Percentiles rank a stretch among this genome's conserved stretches.
phyloP scores from a whole-genome alignment of 2,113 vertebrate species.

The Centropus unirufus region DNA sequence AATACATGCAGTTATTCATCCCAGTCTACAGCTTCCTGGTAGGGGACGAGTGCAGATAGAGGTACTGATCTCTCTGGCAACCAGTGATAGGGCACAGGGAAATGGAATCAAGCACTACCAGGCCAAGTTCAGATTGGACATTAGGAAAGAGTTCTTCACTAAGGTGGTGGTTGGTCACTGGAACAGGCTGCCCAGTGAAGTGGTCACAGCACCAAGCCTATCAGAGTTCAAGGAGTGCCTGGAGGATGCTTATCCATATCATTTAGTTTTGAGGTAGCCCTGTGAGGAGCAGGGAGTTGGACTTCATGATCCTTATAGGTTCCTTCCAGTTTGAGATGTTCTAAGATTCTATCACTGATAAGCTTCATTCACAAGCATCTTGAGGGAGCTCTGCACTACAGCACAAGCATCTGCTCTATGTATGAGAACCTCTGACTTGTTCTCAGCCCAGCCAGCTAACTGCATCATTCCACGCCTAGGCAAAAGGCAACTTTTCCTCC shows the following conservation, averaged over 20 bases:
- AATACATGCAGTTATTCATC: background rate
- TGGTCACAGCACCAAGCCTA: background rate
- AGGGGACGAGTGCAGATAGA: background rate
- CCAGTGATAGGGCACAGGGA: rapidly evolving
- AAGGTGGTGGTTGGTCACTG: background rate
- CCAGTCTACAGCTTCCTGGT: background rate
- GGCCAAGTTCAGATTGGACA: background rate
- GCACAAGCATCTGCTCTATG: background rate
- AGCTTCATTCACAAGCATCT: background rate
- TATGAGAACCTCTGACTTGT: background rate
- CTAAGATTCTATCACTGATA: background rate
- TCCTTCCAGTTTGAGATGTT: background rate
- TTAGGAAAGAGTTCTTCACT: background rate
- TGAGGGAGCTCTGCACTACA: background rate
- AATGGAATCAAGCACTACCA: background rate
- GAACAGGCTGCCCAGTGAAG: background rate
- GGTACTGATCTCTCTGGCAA: background rate
- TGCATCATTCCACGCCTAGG: background rate
- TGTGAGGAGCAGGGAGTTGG: background rate
- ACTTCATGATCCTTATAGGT: background rate
- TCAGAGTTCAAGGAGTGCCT: background rate
- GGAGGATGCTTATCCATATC: too few relatives aligned
- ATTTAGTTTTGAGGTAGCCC: too few relatives aligned
- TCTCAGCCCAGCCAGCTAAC: background rate
- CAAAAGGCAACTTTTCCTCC: background rate